A percentile compares a stretch with the other conserved stretches of the same genome.
phyloP scores from a whole-genome alignment of 2,113 vertebrate species.

The Ceuthmochares aereus region DNA sequence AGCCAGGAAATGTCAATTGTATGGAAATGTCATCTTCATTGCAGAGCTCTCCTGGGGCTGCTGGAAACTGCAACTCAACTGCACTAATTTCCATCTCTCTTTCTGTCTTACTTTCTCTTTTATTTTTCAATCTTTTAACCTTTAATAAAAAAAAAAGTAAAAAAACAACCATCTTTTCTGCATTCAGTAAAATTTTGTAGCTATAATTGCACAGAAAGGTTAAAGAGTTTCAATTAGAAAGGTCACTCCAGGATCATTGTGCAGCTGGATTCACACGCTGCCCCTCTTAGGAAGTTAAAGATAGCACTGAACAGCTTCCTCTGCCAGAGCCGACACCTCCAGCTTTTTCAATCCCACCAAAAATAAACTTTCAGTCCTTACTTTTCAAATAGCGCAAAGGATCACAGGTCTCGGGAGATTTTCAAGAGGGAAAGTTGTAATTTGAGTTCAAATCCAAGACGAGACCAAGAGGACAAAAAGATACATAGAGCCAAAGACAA shows the following conservation, averaged over 20 bases:
- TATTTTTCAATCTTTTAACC: conserved; percentile 52
- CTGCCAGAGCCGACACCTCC: not conserved
- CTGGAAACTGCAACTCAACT: conserved; percentile 9
- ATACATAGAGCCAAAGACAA: not conserved
- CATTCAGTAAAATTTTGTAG: not conserved
- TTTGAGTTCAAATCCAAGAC: not conserved
- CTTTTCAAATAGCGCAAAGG: not conserved
- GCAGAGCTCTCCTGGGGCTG: conserved; percentile 27
- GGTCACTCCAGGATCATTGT: not conserved
- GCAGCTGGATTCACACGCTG: not conserved
- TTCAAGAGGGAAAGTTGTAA: not conserved
- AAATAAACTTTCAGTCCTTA: not conserved
- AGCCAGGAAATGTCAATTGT: conserved; percentile 61
- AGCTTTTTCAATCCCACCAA: not conserved
- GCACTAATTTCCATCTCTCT: conserved; percentile 55
- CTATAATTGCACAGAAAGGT: conserved; percentile 40
- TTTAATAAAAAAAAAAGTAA: not conserved
- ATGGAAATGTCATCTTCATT: conserved; percentile 69
- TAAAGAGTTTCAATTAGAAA: conserved; percentile 60
- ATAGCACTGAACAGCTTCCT: not conserved
- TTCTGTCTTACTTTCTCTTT: not conserved
- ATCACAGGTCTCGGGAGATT: not conserved
- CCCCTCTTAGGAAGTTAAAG: not conserved
- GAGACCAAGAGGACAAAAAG: not conserved
- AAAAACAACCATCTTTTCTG: not conserved